A percentile compares a stretch with the other conserved stretches of the same genome.
These are phyloP conservation scores for Electrona antarctica DNA, from an alignment of 2,113 vertebrate species.

Conservation along the genomic window DNA sequence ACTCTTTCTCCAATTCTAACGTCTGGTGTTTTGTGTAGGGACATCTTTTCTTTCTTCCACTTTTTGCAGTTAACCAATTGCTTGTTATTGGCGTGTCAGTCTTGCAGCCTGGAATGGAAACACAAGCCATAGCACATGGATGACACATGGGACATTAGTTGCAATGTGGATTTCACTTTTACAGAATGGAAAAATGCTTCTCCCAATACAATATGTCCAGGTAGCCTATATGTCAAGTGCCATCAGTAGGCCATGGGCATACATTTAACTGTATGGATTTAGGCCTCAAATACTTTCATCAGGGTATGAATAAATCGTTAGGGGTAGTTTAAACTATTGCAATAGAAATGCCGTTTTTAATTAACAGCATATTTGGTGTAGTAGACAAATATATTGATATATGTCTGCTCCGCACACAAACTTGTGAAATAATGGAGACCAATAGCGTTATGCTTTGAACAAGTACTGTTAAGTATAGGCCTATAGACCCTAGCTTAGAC, in stretches of 20 bases:
- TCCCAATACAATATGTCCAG: conserved; percentile 33
- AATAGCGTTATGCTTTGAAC: neutral
- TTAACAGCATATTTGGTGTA: no score
- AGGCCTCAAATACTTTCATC: conserved; percentile 12
- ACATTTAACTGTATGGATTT: conserved; percentile 39
- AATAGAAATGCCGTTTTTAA: no score
- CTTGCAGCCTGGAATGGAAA: conserved; percentile 87
- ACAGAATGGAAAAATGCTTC: conserved; percentile 24
- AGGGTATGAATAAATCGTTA: neutral
- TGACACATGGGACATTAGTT: neutral
- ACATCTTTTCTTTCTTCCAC: conserved; percentile 98
- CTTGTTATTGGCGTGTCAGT: conserved; percentile 88
- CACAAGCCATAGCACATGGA: neutral
- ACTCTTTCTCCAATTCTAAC: conserved; percentile 99
- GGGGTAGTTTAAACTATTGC: no score
- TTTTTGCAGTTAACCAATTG: conserved; percentile 99
- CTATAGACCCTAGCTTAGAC: neutral
- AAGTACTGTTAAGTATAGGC: neutral
- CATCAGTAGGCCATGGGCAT: conserved; percentile 19
- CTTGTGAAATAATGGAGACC: neutral
- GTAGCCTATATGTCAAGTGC: conserved; percentile 28
- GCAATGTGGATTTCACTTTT: conserved; percentile 46
- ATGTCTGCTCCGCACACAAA: no score
- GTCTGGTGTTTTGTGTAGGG: conserved; percentile 99
- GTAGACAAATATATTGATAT: neutral